Evolutionary conservation across 2,797 vertebrate genomes (phyloP), one percentile per base, ranked within the genome.

Genomic region (Monodelphis domestica): DNA sequence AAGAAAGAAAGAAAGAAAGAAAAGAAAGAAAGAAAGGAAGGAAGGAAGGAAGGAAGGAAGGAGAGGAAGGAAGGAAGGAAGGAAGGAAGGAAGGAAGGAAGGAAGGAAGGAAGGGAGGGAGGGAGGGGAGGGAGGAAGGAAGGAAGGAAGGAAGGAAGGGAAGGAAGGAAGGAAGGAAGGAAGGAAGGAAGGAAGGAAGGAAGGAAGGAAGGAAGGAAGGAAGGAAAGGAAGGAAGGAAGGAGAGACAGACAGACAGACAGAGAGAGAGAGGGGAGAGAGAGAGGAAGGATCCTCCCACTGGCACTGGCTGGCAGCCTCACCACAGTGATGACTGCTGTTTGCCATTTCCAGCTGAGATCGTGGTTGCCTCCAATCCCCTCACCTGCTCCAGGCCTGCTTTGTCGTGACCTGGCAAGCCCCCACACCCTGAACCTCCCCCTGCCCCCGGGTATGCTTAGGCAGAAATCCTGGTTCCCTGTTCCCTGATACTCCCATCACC

Each of bases 201-300:
- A 26, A n/a, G n/a, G 38, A 33, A 78, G 14, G 30, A 5, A 63
- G 57, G n/a, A 33, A 78, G 12, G 45, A 45, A 84, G 21, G 50
- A 10, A 78, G 70, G 24, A 26, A 33, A 78, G 14, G 30, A 5
- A 63, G 57, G n/a, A 33, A 78, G 12, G 84, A 45, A 84, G 21
- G 84, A 24, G n/a, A n/a, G n/a, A n/a, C n/a, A n/a, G n/a, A n/a
- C n/a, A n/a, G n/a, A n/a, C n/a, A n/a, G n/a, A n/a, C n/a, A n/a
- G n/a, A n/a, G n/a, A n/a, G 84, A 54, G 90, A 95, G 94, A 93
- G 91, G 94, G 93, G 91, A 94, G 92, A 96, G 95, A 88, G 89
- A 91, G 94, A 94, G 87, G 90, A 92, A 93, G 94, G 92, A 90
- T 91, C 95, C 96, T 95, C 95, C 96, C 90, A 95, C 95, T 90